Percentiles rank a stretch among this genome's conserved stretches.
Evolutionary conservation across 2,888 invertebrate genomes (phyloP).

Genomic region (Drosophila anceps): DNA sequence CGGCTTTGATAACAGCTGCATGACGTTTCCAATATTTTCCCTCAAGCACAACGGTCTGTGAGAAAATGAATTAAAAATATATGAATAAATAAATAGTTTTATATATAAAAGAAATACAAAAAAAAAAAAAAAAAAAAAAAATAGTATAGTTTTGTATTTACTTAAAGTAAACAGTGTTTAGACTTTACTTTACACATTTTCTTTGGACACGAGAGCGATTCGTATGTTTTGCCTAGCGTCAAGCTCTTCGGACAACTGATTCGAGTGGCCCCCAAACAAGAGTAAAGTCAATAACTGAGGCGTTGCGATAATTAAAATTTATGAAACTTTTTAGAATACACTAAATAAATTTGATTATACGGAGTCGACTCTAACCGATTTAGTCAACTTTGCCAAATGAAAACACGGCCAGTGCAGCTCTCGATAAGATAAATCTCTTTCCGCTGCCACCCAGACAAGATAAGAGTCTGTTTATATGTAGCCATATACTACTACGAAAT

Average conservation of each 20-base stretch:
- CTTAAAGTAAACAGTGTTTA: not conserved
- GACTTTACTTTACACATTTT: conserved; percentile 34
- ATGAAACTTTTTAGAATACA: conserved; percentile 27
- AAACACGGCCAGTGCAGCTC: conserved; percentile 39
- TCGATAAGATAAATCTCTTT: conserved; percentile 67
- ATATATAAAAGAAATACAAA: conserved; percentile 3
- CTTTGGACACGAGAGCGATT: not conserved
- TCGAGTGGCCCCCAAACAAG: conserved; percentile 19
- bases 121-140: conserved; percentile 9
- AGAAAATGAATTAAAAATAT: conserved; percentile 17
- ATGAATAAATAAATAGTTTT: not conserved
- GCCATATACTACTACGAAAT: conserved; percentile 15
- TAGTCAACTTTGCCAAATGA: conserved; percentile 23
- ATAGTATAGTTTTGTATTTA: conserved; percentile 13
- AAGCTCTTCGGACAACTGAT: conserved; percentile 38
- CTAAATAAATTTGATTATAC: conserved; percentile 25
- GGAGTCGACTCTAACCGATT: conserved; percentile 5
- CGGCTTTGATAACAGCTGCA: conserved; percentile 97
- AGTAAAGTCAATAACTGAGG: conserved; percentile 40
- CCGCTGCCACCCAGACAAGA: conserved; percentile 25
- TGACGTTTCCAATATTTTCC: conserved; percentile 99
- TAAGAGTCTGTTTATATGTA: conserved; percentile 27
- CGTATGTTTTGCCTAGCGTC: conserved; percentile 1
- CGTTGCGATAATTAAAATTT: conserved; percentile 38
- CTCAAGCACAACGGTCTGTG: conserved; percentile 97